These are phyloP conservation scores for Benitochromis conjunctus DNA, from an alignment of 2,113 vertebrate genomes.

Conservation along the genomic window DNA sequence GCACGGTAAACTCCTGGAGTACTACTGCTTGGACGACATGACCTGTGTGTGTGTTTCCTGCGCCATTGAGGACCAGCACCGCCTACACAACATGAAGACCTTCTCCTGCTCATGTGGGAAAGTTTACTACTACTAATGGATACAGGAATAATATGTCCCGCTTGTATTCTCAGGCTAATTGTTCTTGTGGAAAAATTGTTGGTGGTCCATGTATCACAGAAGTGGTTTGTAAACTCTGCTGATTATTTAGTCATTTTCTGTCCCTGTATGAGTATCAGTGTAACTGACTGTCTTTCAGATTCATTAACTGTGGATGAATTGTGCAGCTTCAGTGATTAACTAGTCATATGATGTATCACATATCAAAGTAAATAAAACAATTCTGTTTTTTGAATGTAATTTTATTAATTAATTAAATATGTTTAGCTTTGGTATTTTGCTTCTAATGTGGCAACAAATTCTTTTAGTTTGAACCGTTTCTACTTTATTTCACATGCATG, in stretches of 20 bases:
- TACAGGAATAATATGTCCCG: no score
- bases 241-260: no score
- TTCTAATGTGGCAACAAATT: neutral
- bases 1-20: constrained; percentile 68
- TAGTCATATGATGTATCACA: no score
- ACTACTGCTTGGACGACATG: constrained; percentile 62
- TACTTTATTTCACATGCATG: neutral
- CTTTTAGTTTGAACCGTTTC: neutral
- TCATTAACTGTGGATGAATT: neutral
- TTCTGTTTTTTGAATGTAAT: no score
- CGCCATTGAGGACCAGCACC: neutral
- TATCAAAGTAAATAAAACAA: no score
- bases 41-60: constrained; percentile 59
- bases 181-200: neutral
- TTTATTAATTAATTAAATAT: no score
- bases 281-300: neutral
- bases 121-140: no score
- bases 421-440: neutral
- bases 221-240: neutral
- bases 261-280: no score
- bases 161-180: neutral
- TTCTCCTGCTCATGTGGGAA: no score
- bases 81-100: no score
- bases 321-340: no score
- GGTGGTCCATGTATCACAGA: neutral